Conservation (phyloP, 2,113 vertebrate species). For the Calonectris borealis region DNA sequence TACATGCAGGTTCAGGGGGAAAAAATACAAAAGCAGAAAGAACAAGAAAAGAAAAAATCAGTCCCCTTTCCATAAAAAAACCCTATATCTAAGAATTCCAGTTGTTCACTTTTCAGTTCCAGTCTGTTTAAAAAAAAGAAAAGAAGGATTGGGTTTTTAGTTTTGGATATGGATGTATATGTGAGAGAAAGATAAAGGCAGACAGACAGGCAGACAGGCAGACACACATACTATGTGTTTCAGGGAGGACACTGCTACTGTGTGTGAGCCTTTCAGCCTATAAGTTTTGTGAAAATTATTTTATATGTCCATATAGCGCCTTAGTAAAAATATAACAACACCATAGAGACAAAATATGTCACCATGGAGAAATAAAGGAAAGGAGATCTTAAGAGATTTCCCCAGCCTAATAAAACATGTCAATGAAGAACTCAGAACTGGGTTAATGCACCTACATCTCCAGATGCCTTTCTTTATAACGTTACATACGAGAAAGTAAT, state of each 20-base stretch:
- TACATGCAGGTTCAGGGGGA: accelerated
- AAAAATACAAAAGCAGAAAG: background rate
- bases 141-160: accelerated
- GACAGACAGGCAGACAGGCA: background rate
- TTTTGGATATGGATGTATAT: background rate
- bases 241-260: background rate
- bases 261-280: background rate
- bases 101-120: background rate
- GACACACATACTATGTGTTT: background rate
- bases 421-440: background rate
- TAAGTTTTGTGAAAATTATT: background rate
- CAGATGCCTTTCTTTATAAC: background rate
- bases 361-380: background rate
- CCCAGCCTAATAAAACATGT: background rate
- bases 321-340: background rate
- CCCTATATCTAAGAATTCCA: background rate
- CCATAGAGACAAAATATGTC: background rate
- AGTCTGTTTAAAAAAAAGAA: background rate
- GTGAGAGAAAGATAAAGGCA: background rate
- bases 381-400: background rate
- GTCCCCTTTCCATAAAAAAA: background rate
- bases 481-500: background rate
- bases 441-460: background rate
- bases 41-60: background rate
- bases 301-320: background rate